These are phyloP conservation scores for Drosophila miranda DNA, from an alignment of 1,140 invertebrate species.

Conservation along the genomic window DNA sequence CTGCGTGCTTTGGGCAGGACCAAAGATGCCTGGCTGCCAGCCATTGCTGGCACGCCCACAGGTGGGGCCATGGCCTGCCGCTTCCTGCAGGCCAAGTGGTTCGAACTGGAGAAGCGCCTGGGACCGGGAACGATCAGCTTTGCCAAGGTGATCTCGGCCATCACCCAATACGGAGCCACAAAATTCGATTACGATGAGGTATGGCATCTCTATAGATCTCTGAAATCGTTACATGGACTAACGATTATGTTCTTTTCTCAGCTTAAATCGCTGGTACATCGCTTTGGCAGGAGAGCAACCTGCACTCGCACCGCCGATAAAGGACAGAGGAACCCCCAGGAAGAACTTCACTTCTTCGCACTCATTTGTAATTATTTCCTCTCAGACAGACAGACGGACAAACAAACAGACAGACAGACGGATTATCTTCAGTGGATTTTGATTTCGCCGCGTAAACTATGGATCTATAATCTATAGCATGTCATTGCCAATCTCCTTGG, in stretches of 20 bases:
- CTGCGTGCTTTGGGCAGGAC: constrained; percentile 87
- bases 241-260: constrained; percentile 14
- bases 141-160: constrained; percentile 87
- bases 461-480: constrained; percentile 66
- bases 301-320: constrained; percentile 76
- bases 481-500: constrained; percentile 76
- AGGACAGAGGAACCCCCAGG: constrained; percentile 5
- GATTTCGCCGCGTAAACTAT: constrained; percentile 46
- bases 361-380: constrained; percentile 80
- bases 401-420: constrained; percentile 20
- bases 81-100: constrained; percentile 89
- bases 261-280: constrained; percentile 80
- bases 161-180: constrained; percentile 88
- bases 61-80: constrained; percentile 89
- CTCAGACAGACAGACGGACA: constrained; percentile 20
- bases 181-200: constrained; percentile 89
- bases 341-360: constrained; percentile 12
- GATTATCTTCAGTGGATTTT: constrained; percentile 24
- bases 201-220: constrained; percentile 6
- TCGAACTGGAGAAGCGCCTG: constrained; percentile 85
- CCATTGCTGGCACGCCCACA: constrained; percentile 87
- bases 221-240: constrained; percentile 1
- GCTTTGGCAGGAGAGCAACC: constrained; percentile 80
- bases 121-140: constrained; percentile 88
- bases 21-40: constrained; percentile 87